Conservation (phyloP, 2,113 vertebrate species). For the Bos indicus region DNA sequence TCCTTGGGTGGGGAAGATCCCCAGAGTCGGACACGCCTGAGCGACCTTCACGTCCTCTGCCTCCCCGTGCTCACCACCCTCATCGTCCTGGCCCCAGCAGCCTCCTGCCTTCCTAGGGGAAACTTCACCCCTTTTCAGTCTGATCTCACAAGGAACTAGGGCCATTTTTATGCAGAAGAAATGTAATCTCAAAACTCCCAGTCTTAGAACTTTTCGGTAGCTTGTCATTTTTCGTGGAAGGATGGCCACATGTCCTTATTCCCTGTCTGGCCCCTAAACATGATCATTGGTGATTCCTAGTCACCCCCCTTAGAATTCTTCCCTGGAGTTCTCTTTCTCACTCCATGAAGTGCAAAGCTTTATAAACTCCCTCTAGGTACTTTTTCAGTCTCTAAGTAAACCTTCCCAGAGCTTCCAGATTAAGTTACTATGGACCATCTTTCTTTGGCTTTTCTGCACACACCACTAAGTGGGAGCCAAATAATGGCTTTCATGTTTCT, state of each 20-base stretch:
- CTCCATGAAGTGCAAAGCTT: background rate
- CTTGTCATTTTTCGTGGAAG: background rate
- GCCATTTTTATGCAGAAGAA: background rate
- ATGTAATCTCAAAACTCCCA: background rate
- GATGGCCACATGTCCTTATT: background rate
- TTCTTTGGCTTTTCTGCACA: background rate
- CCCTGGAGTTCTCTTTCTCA: background rate
- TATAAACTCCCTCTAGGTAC: background rate
- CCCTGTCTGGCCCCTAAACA: rapidly evolving
- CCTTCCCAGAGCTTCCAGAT: background rate
- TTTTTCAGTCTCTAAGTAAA: background rate
- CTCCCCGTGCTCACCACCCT: rapidly evolving
- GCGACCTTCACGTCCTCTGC: rapidly evolving
- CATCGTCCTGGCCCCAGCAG: rapidly evolving
- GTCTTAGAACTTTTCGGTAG: no score
- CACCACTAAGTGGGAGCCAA: background rate
- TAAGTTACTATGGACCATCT: rapidly evolving
- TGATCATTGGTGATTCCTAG: rapidly evolving
- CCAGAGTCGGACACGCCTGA: rapidly evolving
- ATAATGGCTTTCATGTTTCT: background rate
- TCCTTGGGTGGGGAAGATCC: background rate
- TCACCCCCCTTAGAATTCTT: rapidly evolving
- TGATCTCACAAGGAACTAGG: background rate
- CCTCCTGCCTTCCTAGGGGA: no score
- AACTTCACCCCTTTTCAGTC: no score